Evolutionary conservation across 2,797 vertebrate genomes (phyloP).

Genomic region (Poliocrania exsul): DNA sequence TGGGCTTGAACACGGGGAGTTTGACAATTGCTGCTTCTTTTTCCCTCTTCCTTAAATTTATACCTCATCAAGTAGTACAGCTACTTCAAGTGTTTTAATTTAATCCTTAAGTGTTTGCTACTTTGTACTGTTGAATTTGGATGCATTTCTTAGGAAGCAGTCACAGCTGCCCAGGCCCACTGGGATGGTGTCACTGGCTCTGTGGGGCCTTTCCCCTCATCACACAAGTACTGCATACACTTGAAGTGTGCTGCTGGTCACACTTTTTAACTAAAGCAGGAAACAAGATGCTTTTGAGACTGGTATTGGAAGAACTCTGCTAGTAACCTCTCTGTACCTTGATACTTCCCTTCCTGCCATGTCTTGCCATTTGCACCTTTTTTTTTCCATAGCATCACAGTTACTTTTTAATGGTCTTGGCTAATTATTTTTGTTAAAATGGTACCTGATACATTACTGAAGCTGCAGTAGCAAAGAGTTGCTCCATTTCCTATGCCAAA

Average conservation of each 20-base stretch:
- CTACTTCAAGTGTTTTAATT: neutral
- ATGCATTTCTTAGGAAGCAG: fast-evolving
- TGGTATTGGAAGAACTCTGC: neutral
- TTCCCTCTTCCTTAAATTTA: neutral
- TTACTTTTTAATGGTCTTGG: neutral
- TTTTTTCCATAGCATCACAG: neutral
- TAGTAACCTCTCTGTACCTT: neutral
- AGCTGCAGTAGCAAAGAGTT: neutral
- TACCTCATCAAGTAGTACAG: neutral
- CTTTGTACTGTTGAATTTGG: neutral
- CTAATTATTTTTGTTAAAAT: neutral
- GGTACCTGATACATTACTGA: neutral
- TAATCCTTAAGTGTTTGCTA: neutral
- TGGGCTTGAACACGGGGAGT: neutral
- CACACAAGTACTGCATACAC: fast-evolving
- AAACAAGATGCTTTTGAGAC: neutral
- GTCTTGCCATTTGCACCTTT: neutral
- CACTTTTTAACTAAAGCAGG: neutral
- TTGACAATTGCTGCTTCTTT: neutral
- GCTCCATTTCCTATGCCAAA: neutral
- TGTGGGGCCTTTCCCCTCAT: neutral
- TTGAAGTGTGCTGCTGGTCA: neutral
- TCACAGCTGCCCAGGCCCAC: neutral
- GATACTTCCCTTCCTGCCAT: neutral
- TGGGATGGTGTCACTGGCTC: neutral